These are phyloP conservation scores for Alligator sinensis DNA, from an alignment of 2,113 vertebrate species.

Conservation along the genomic window DNA sequence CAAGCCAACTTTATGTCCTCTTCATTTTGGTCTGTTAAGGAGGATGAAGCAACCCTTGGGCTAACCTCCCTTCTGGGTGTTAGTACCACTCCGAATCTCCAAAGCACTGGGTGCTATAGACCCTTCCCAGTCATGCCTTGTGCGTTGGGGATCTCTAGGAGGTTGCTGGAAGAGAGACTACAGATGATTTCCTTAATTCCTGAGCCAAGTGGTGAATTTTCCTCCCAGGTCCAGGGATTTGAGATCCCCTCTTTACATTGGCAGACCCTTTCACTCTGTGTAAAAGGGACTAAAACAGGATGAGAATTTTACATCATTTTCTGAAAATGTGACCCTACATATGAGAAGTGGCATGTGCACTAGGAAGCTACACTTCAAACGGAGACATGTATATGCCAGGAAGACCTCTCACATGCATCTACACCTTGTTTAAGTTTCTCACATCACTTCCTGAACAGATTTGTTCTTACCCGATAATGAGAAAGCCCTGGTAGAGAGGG, in stretches of 20 bases:
- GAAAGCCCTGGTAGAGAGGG: conserved; percentile 97
- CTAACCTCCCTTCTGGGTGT: background rate
- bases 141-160: background rate
- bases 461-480: conserved; percentile 93
- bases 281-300: background rate
- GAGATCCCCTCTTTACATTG: background rate
- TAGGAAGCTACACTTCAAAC: background rate
- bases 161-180: background rate
- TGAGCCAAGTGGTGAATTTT: background rate
- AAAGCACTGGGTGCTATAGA: background rate
- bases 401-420: background rate
- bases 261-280: background rate
- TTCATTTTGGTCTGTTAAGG: background rate
- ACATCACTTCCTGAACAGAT: background rate
- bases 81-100: background rate
- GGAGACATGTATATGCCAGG: background rate
- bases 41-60: background rate
- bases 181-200: background rate
- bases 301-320: background rate
- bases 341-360: no score
- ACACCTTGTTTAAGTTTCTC: background rate
- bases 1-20: background rate
- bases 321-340: background rate
- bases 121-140: background rate
- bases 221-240: background rate